Base-by-base conservation (phyloP, 2,888 invertebrate genomes). In the Eupithecia exiguata region DNA sequence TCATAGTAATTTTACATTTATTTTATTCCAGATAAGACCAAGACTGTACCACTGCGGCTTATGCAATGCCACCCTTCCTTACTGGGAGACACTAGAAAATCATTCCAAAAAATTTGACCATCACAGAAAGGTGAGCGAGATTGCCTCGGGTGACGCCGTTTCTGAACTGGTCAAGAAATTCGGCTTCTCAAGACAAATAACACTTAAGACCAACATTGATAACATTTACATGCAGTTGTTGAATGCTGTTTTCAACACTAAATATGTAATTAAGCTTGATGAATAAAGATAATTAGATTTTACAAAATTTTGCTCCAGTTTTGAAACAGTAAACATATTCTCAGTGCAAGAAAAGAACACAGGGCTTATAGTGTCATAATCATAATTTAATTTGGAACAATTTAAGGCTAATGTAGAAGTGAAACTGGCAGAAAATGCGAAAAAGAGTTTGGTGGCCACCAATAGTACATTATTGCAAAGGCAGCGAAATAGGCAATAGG, bases 11-110 rank as follows among this genome's bases (percentile, higher is more conserved):
- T n/a, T n/a, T n/a, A n/a, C n/a, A n/a, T 5, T 21, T 58, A 14
- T 25, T 58, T n/a, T 66, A 74, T 88, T 87, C 4, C 83, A 92
- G 92, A 81, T 92, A 61, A 83, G 79, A 21, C 85, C 85, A 30
- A 84, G 86, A 66, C 76, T 89, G 0, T 92, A 84, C 74, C 92
- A 92, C 72, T 92, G 92, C 75, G 91, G 88, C 1, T 78, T 79
- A 46, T 92, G 92, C 80, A 91, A 91, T 68, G 68, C 79, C 61
- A 77, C 82, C 1, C 78, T 86, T 38, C 87, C 91, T 1, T 88
- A 78, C 74, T 86, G 86, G 82, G 84, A 86, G 30, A 68, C 74
- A 1, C 71, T 90, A 61, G 63, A 79, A 1, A 81, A 53, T 18
- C 79, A 80, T 61, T 12, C 67, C 7, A 69, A 72, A 1, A 21